Evolutionary conservation across 2,113 vertebrate genomes (phyloP), one percentile per base, ranked within the genome.

Genomic region (Crotalus viridis): DNA sequence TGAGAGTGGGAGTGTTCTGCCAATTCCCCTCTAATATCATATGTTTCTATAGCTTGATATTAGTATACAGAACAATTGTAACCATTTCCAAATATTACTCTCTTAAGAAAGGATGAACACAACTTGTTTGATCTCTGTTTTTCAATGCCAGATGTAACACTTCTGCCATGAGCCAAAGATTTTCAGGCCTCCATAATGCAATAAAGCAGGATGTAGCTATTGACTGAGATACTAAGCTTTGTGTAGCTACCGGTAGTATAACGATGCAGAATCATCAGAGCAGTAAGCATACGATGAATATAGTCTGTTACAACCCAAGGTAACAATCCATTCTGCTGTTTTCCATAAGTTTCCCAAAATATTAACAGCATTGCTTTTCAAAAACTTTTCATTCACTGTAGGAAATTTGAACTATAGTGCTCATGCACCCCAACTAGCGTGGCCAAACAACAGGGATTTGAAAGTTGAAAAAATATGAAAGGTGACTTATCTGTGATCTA

Each of bases 11-110:
- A 0, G 48, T 86, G 10, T 86, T 43, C 54, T 57, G 13, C 28
- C 52, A 15, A n/a, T 43, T 28, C 10, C 19, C 21, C 8, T 6
- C 54, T 21, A 15, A 39, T 88, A 8, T n/a, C 48, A 48, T 51
- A 51, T 52, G 8, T 87, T 22, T 85, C 93, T 94, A 69, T 94
- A 9, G 55, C n/a, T 54, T 69, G 57, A 64, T 69, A 89, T 88
- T 91, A 92, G 33, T 15, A 46, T 57, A 81, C 85, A 59, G 57
- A 93, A 64, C 92, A 94, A 89, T 92, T 90, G 90, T 24, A 56
- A 94, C 33, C 3, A 26, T 90, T 93, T 51, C 59, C 33, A 92
- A 92, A 64, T 91, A 21, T 88, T 95, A 26, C 87, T 91, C 39
- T 56, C 51, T 93, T 87, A 93, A 39, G 22, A 15, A 0, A 54